Evolutionary conservation across 2,113 vertebrate genomes (phyloP).

Genomic region (Erythrocercus mccallii): DNA sequence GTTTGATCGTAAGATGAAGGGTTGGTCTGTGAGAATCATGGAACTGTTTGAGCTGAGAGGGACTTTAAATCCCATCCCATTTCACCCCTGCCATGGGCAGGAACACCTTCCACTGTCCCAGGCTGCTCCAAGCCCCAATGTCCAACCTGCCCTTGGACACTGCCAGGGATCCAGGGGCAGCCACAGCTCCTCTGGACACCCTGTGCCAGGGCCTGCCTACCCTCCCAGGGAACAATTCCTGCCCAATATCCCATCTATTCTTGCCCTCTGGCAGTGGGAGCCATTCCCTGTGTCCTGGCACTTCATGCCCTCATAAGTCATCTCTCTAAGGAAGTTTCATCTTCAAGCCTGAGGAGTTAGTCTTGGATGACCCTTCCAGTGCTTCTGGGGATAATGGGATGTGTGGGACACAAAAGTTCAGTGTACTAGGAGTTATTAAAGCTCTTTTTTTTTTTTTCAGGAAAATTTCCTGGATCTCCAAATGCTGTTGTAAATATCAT

Average conservation of each 20-base stretch:
- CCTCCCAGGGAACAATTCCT: neutral
- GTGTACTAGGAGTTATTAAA: neutral
- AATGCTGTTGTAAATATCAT: constrained; percentile 65
- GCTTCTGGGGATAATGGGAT: neutral
- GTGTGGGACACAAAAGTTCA: neutral
- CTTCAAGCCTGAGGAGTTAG: neutral
- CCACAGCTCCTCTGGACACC: neutral
- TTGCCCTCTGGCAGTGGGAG: accelerated
- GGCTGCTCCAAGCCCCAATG: neutral
- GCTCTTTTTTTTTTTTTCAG: neutral
- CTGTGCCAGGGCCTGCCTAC: neutral
- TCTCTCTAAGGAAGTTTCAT: neutral
- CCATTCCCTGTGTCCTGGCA: neutral
- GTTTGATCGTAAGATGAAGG: neutral
- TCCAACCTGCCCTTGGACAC: neutral
- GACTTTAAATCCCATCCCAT: accelerated
- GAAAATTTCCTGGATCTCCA: constrained; percentile 20
- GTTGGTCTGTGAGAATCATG: neutral
- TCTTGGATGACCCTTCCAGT: neutral
- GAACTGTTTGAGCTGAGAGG: accelerated
- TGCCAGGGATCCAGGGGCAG: neutral
- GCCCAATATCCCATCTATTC: accelerated
- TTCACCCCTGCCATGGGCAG: neutral
- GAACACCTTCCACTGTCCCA: neutral
- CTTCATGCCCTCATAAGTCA: neutral